These are phyloP conservation scores for Agelas oroides DNA, from an alignment of 37 sponge, comb jelly and placozoan species.

Conservation along the genomic window DNA sequence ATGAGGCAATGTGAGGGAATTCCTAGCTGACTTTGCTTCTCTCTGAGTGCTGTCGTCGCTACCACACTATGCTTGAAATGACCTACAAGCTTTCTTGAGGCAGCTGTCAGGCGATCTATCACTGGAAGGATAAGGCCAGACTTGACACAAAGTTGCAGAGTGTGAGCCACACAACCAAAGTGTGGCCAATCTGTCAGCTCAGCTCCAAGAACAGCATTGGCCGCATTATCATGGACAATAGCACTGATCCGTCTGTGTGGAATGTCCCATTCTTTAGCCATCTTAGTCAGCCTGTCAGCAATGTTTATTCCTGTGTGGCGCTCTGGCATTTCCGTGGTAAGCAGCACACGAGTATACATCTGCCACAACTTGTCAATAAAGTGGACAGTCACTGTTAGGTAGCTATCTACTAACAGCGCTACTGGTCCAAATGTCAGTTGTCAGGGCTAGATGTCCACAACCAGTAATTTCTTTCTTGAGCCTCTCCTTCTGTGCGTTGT, in stretches of 20 bases:
- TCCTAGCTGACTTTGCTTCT: slow-evolving; percentile 22
- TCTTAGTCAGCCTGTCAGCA: slow-evolving; percentile 27
- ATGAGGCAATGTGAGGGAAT: slow-evolving; percentile 35
- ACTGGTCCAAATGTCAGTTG: slow-evolving; percentile 35
- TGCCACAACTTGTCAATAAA: slow-evolving; percentile 22
- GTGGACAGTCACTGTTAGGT: slow-evolving; percentile 43
- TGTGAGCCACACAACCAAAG: slow-evolving; percentile 5
- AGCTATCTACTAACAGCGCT: slow-evolving; percentile 9
- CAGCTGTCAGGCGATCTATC: neutral
- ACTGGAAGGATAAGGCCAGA: neutral
- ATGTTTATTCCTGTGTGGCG: slow-evolving; percentile 40
- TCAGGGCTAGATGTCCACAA: slow-evolving; percentile 13
- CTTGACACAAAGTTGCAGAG: slow-evolving; percentile 15
- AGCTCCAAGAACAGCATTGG: slow-evolving; percentile 12
- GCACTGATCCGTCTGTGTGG: neutral
- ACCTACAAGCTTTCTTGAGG: slow-evolving; percentile 27
- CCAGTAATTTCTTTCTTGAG: neutral
- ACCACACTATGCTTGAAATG: slow-evolving; percentile 49
- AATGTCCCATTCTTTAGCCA: slow-evolving; percentile 17
- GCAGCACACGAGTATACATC: slow-evolving; percentile 18
- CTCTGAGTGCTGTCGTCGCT: slow-evolving; percentile 32
- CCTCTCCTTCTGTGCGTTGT: slow-evolving; percentile 6
- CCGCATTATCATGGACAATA: slow-evolving; percentile 38
- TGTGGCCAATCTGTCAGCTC: slow-evolving; percentile 20
- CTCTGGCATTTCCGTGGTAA: slow-evolving; percentile 38